phyloP scores from a whole-genome alignment of 2,797 vertebrate genomes.

The Urophycis tenuis region DNA sequence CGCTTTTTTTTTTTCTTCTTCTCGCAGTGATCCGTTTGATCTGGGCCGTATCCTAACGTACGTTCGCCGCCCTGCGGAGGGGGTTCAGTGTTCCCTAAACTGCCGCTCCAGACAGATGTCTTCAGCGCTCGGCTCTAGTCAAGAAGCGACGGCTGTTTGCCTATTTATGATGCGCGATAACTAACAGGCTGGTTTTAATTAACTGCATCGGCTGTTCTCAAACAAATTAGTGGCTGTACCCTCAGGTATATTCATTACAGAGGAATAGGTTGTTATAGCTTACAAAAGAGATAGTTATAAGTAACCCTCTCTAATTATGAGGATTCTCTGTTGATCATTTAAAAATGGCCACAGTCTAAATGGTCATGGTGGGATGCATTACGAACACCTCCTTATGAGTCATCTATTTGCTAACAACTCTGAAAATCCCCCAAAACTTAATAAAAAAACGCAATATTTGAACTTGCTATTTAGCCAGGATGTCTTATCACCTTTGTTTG shows the following conservation, averaged over 20 bases:
- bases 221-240: neutral
- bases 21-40: neutral
- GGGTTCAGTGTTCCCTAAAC: neutral
- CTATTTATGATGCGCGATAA: neutral
- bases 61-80: neutral
- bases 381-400: no score
- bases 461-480: neutral
- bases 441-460: neutral
- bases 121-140: neutral
- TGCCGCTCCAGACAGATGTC: neutral
- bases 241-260: neutral
- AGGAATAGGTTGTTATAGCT: neutral
- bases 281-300: neutral
- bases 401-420: neutral
- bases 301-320: neutral
- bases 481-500: neutral
- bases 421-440: neutral
- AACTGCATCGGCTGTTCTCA: neutral
- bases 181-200: neutral
- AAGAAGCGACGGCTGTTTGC: neutral
- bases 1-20: neutral
- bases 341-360: neutral
- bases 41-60: neutral
- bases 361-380: neutral
- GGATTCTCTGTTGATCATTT: neutral